Evolutionary conservation across 2,888 invertebrate species (phyloP), one percentile per base, ranked within the genome.

Genomic region (Hypena proboscidalis): DNA sequence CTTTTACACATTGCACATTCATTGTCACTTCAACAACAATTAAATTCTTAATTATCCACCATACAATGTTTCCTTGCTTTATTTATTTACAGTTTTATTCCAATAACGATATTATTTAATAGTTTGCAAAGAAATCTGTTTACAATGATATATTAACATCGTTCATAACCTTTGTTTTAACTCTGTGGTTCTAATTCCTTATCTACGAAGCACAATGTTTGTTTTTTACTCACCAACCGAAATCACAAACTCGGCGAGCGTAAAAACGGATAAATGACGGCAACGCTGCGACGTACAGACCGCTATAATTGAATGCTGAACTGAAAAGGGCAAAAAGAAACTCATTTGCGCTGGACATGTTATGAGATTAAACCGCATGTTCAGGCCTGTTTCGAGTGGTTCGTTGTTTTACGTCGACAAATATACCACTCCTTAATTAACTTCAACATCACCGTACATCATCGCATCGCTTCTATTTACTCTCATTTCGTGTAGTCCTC

Each of bases 301-400:
- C 58, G 61, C 59, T 66, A 62, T 71, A 76, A 77, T 76, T 75
- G 66, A 79, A 79, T 72, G 58, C 60, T 60, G 66, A 74, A 75
- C 72, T 69, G 64, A 66, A 69, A 60, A 55, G 52, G 52, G 46
- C 58, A 66, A 72, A 74, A 77, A 76, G 63, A 73, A 74, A 70
- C 70, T 76, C 70, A 72, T 77, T 76, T 73, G 58, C 53, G 51
- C 59, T 32, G 60, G 59, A 65, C 69, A 64, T 65, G 71, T 72
- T 70, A 67, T 65, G 69, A 70, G 74, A 77, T 79, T 72, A 73
- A 68, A 67, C 62, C 58, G 43, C 52, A 32, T 49, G 40, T 29
- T 22, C 21, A 15, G 11, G 14, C 26, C 39, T 37, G 38, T 37
- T 34, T 26, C 19, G 22, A 40, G 9, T 42, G 31, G 44, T 35